Percentiles rank a stretch among this genome's conserved stretches.
Evolutionary conservation across 2,113 vertebrate species (phyloP).

Genomic region (Oncorhynchus masou): DNA sequence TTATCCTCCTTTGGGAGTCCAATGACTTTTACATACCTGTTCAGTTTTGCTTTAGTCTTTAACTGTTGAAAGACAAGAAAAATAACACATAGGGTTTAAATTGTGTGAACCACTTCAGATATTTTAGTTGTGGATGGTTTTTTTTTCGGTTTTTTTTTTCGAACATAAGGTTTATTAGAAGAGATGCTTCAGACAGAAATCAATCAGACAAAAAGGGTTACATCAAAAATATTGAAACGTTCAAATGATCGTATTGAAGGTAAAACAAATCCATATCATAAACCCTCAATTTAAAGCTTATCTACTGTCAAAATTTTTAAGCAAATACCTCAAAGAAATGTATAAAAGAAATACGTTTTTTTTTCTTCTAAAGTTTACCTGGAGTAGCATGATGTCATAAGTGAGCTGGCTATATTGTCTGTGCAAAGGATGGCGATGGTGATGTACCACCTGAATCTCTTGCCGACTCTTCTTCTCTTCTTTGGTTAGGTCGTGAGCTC

Average conservation of each 20-base stretch:
- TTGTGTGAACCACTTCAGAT: too few relatives aligned
- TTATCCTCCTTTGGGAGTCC: conserved; percentile 32
- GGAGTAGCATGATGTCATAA: conserved; percentile 65
- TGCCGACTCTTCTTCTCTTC: conserved; percentile 61
- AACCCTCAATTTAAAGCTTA: too few relatives aligned
- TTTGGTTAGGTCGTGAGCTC: conserved; percentile 55
- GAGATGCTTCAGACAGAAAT: too few relatives aligned
- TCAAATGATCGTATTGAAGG: too few relatives aligned
- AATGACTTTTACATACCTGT: conserved; percentile 33
- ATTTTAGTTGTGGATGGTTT: too few relatives aligned
- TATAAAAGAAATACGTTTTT: neutral
- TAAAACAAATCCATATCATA: too few relatives aligned
- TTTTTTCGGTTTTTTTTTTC: too few relatives aligned
- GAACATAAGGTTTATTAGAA: too few relatives aligned
- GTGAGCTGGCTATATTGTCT: fast-evolving
- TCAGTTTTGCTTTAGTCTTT: conserved; percentile 40
- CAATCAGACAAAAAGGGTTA: too few relatives aligned
- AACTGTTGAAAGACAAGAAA: conserved; percentile 42
- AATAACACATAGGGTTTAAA: too few relatives aligned
- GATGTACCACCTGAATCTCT: conserved; percentile 38
- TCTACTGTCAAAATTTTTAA: too few relatives aligned
- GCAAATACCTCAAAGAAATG: neutral
- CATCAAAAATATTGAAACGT: too few relatives aligned
- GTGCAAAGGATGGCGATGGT: conserved; percentile 32
- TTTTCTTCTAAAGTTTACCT: conserved; percentile 30